Conservation (phyloP, 2,888 invertebrate genomes). For the Lycaena phlaeas region DNA sequence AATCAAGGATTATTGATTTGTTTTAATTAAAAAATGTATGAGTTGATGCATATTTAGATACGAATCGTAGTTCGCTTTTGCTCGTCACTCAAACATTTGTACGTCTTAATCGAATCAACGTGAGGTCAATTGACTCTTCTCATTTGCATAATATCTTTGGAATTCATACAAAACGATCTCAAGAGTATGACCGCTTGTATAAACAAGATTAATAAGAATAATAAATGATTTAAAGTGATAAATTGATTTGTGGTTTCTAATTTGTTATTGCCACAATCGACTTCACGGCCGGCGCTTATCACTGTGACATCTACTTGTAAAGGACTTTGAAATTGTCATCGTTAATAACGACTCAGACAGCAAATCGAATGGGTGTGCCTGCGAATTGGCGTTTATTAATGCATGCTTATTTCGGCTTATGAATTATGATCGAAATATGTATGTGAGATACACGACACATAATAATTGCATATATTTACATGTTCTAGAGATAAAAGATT, state of each 20-base stretch:
- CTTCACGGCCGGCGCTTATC: background rate
- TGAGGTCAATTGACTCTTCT: conserved; percentile 23
- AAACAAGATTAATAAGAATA: background rate
- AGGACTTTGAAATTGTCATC: background rate
- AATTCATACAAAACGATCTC: background rate
- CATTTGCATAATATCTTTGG: conserved; percentile 19
- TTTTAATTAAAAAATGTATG: too few relatives aligned
- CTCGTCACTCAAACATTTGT: conserved; percentile 14
- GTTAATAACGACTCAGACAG: background rate
- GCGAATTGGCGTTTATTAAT: too few relatives aligned
- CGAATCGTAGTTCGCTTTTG: too few relatives aligned
- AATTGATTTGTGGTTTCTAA: background rate
- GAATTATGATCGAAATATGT: too few relatives aligned
- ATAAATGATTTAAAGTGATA: background rate
- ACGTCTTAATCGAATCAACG: conserved; percentile 24
- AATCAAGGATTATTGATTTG: too few relatives aligned
- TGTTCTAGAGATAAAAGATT: too few relatives aligned
- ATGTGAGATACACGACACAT: too few relatives aligned
- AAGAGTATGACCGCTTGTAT: background rate
- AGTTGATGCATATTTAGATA: too few relatives aligned
- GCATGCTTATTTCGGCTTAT: too few relatives aligned
- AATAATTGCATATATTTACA: too few relatives aligned
- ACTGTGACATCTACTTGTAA: background rate
- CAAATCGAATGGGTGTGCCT: too few relatives aligned
- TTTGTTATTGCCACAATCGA: background rate